Evolutionary conservation across 1,140 invertebrate species (phyloP).

Genomic region (Nephotettix cincticeps): DNA sequence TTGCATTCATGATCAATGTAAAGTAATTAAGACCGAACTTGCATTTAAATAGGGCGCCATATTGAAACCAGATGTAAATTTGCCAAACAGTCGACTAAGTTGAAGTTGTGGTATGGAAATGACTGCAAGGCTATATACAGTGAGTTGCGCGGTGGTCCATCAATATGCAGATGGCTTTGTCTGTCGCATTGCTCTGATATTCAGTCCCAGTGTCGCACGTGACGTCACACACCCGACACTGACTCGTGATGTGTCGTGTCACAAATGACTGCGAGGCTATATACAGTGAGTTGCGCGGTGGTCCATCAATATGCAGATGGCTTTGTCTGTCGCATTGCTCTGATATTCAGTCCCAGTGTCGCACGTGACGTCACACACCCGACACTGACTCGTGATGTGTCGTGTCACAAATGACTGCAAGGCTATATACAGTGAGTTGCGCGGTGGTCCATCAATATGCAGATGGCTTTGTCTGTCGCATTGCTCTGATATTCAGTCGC

Average conservation of each 20-base stretch:
- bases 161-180: slow-evolving; percentile 1
- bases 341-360: background rate
- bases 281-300: background rate
- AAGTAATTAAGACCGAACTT: slow-evolving; percentile 10
- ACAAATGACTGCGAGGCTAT: background rate
- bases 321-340: background rate
- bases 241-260: no score
- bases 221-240: no score
- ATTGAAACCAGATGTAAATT: slow-evolving; percentile 6
- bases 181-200: background rate
- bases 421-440: background rate
- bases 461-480: background rate
- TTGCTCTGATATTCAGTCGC: background rate
- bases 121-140: background rate
- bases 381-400: no score
- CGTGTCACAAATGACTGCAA: no score
- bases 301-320: background rate
- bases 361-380: no score
- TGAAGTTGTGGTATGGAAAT: slow-evolving; percentile 12
- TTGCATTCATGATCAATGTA: slow-evolving; percentile 7
- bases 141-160: background rate
- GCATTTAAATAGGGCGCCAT: slow-evolving; percentile 3
- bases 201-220: background rate
- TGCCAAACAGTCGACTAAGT: background rate
- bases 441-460: background rate